Evolutionary conservation across 2,797 vertebrate species (phyloP).

Genomic region (Hoplostethus atlanticus): DNA sequence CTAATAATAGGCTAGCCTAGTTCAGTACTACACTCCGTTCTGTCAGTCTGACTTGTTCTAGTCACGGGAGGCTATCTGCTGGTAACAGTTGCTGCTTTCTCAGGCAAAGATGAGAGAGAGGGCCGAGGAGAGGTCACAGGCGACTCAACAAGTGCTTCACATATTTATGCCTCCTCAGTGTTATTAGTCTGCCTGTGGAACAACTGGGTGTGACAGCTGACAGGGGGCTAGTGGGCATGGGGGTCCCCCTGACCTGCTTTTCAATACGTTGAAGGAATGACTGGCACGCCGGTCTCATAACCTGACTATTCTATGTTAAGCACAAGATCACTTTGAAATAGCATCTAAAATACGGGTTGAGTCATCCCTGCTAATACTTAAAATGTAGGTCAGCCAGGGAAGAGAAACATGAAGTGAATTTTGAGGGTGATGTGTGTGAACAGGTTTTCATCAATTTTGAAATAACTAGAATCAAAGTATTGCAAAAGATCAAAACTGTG

Average conservation of each 20-base stretch:
- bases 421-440: not conserved
- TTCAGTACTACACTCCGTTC: conserved; percentile 38
- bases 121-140: conserved; percentile 54
- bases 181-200: conserved; percentile 38
- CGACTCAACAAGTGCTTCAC: conserved; percentile 41
- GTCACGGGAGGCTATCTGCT: conserved; percentile 15
- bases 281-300: conserved; percentile 26
- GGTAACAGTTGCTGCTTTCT: conserved; percentile 65
- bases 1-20: conserved; percentile 53
- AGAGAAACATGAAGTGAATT: not conserved
- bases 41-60: conserved; percentile 9
- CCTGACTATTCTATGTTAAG: conserved; percentile 7
- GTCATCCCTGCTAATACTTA: not conserved
- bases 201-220: conserved; percentile 70
- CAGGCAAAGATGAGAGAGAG: conserved; percentile 44
- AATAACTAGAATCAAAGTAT: not conserved
- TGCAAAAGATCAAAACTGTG: not conserved
- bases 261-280: not conserved
- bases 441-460: too few species aligned
- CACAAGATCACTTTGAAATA: conserved; percentile 2
- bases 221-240: not conserved
- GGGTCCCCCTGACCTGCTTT: conserved; percentile 39
- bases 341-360: not conserved
- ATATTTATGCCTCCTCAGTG: conserved; percentile 30
- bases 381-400: not conserved